A percentile compares a stretch with the other conserved stretches of the same genome.
Evolutionary conservation across 2,113 vertebrate genomes (phyloP).

Genomic region (Cyprinus carpio): DNA sequence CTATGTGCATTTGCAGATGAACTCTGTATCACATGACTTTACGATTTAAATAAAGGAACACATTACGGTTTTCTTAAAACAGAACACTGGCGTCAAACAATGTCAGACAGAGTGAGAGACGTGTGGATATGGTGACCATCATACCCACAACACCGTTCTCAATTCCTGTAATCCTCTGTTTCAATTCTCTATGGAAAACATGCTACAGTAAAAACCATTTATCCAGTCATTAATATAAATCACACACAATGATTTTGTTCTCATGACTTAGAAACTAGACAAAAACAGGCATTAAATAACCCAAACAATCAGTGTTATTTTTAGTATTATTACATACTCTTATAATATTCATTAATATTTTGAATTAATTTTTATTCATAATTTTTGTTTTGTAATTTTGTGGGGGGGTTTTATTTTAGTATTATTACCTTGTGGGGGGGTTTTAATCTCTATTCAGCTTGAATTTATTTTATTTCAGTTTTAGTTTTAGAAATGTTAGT

Average conservation of each 20-base stretch:
- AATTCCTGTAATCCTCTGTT: slow-evolving; percentile 24
- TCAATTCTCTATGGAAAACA: slow-evolving; percentile 35
- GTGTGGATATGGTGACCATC: not conserved
- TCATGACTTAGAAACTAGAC: not conserved
- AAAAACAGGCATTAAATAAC: not conserved
- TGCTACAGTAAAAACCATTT: slow-evolving; percentile 17
- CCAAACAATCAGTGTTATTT: not conserved
- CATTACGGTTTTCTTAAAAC: not conserved
- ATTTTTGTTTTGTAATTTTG: too few relatives aligned
- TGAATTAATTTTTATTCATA: too few relatives aligned
- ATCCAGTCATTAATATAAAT: not conserved
- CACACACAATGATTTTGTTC: not conserved
- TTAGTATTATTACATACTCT: not conserved
- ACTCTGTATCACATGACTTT: too few relatives aligned
- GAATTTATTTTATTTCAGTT: too few relatives aligned
- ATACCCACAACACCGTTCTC: slow-evolving; percentile 21
- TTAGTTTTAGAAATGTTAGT: too few relatives aligned
- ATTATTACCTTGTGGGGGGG: too few relatives aligned
- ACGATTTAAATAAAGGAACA: not conserved
- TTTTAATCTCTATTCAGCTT: not conserved
- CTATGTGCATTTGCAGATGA: not conserved
- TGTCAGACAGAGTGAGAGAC: not conserved
- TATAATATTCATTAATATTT: not conserved
- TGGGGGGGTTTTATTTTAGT: too few relatives aligned
- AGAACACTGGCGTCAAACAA: not conserved